Conservation (phyloP, 2,888 invertebrate species). For the Terebella lapidaria region DNA sequence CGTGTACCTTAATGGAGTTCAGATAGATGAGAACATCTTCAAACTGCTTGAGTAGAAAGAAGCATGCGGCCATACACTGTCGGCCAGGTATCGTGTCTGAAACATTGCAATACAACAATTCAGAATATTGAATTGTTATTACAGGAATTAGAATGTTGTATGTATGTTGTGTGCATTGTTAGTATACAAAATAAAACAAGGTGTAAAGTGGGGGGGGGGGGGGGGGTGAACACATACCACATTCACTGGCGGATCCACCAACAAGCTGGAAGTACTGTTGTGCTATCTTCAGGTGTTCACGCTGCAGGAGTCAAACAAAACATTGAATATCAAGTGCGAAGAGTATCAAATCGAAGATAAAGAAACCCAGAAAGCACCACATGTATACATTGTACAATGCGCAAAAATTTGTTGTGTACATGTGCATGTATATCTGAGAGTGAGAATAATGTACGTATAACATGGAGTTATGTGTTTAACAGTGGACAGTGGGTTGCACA, state of each 20-base stretch:
- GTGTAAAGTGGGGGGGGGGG: too few species aligned
- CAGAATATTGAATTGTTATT: not conserved
- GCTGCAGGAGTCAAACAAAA: slow-evolving; percentile 59
- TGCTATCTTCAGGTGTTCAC: slow-evolving; percentile 88
- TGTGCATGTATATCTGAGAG: too few species aligned
- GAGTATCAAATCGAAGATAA: too few species aligned
- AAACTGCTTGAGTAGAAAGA: slow-evolving; percentile 89
- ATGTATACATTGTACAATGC: too few species aligned
- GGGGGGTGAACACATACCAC: slow-evolving; percentile 55
- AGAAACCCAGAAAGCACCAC: too few species aligned
- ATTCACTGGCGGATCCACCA: slow-evolving; percentile 92
- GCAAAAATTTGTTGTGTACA: too few species aligned
- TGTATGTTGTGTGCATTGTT: not conserved
- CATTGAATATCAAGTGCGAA: too few species aligned
- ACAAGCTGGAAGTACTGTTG: slow-evolving; percentile 95
- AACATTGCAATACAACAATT: slow-evolving; percentile 15
- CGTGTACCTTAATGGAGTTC: slow-evolving; percentile 80
- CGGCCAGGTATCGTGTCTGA: slow-evolving; percentile 84
- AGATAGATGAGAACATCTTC: slow-evolving; percentile 94
- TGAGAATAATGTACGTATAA: too few species aligned
- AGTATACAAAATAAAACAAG: too few species aligned
- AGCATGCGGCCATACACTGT: slow-evolving; percentile 97
- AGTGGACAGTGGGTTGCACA: too few species aligned
- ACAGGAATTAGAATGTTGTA: not conserved
- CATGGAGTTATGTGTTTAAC: too few species aligned